Base-by-base conservation (phyloP, 2,888 invertebrate species). In the Tetrapedia diversipes region DNA sequence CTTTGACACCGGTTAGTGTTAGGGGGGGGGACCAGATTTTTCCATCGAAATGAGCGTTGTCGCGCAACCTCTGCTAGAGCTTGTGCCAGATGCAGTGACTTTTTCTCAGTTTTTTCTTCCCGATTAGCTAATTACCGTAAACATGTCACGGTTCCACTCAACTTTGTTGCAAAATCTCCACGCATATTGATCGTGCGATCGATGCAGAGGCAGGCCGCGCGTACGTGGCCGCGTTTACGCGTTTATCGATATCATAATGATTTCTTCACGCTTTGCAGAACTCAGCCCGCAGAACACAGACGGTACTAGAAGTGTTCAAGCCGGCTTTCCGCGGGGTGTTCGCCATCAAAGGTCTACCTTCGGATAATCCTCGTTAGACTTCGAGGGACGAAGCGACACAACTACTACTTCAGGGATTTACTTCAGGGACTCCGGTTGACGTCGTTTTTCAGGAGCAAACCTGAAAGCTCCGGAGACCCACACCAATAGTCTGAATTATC, bases 261-360 rank as follows among this genome's bases (percentile, higher is more conserved):
- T 59, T 6, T 73, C 76, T 63, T 80, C 51, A 65, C 45, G 72
- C 60, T 80, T 94, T 94, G 27, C 93, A 96, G 96, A 96, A 96
- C 91, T 95, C 96, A 4, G 96, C 96, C 37, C 94, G 95, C 80
- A 94, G 96, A 70, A 95, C 95, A 87, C 95, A 96, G 88, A 93
- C 94, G 29, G 93, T 96, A 85, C 91, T 96, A 82, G 94, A 96
- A 68, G 93, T 96, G 49, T 95, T 96, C 92, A 94, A 95, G 86
- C 96, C 96, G 3, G 92, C 96, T 74, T 94, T 96, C 90, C 94
- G 95, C 19, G 94, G 95, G n/a, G 93, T 93, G 14, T 94, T 96
- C 89, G 95, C 95, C 81, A 95, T 95, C 80, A 96, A 96, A 89
- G 96, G 96, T 4, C 93, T 95, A 19, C 91, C 91, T 1, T 91